These are phyloP conservation scores for Promerops cafer DNA, from an alignment of 2,113 vertebrate species.

Conservation along the genomic window DNA sequence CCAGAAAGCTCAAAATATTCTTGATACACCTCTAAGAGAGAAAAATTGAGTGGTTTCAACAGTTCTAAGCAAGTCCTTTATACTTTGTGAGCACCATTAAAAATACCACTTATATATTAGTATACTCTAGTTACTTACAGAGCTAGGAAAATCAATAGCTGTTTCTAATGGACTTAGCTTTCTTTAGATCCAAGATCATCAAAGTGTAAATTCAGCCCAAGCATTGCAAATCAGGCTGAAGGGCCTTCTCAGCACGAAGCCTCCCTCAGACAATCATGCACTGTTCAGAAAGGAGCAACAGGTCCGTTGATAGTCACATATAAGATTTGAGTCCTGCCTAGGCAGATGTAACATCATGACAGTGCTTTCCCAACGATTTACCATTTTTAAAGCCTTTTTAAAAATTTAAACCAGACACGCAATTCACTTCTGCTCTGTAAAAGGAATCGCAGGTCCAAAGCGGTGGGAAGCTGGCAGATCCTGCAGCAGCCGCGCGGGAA, in stretches of 20 bases:
- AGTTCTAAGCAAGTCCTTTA: background rate
- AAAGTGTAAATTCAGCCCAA: background rate
- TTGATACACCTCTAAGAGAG: background rate
- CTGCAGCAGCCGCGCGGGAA: fast-evolving
- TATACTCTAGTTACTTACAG: background rate
- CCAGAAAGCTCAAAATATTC: background rate
- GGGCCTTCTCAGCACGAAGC: background rate
- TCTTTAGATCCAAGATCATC: background rate
- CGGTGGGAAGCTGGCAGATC: fast-evolving
- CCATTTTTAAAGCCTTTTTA: background rate
- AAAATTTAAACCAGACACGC: fast-evolving
- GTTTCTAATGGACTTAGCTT: background rate
- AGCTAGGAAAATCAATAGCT: background rate
- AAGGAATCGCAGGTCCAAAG: fast-evolving
- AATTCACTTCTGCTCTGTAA: fast-evolving
- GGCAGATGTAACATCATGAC: fast-evolving
- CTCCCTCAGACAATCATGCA: background rate
- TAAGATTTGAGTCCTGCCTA: background rate
- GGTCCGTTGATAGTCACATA: background rate
- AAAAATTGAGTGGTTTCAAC: background rate
- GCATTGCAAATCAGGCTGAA: background rate
- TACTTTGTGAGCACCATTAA: background rate
- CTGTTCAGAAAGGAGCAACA: background rate
- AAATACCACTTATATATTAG: background rate
- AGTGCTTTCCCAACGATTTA: background rate